Base-by-base conservation (phyloP, 2,888 invertebrate species). In the Eilema griseolum region DNA sequence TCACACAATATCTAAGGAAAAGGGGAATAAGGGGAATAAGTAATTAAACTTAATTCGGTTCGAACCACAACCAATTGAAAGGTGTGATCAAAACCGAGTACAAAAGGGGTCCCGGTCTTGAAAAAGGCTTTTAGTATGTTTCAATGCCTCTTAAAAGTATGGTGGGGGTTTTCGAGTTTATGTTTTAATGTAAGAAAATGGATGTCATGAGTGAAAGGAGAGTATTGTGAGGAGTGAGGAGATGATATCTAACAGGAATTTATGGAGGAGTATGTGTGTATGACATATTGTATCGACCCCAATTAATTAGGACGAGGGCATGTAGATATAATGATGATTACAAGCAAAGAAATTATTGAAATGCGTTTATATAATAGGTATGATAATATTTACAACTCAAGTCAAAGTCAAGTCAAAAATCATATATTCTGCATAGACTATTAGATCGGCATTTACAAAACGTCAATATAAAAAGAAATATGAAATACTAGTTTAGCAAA, bases 21-120 rank as follows among this genome's bases (percentile, higher is more conserved):
- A 67, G 56, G 67, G 41, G 72, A 66, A 66, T 66, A 61, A 67
- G 56, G 67, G 41, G 72, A 66, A 66, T 66, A 69, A 60, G 78
- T 80, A 80, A 80, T 82, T 83, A 83, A 83, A 82, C 81, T 82
- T 75, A 81, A 83, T 81, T 77, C 73, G 72, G 67, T 74, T 73
- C 68, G 69, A 82, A 79, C 82, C 82, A 75, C 77, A 70, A 64
- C 69, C 67, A 75, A 82, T 81, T 77, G 79, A 77, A 76, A 83
- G 81, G 82, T 77, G 83, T 76, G 79, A 82, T 82, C 80, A 66
- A 71, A 59, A 69, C 71, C 33, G 66, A 73, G 76, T 71, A 68
- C 66, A 78, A 71, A 79, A 77, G 77, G 69, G 64, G 61, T 46
- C 31, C 63, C 60, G 62, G 75, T 77, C 75, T 72, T 71, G 66